Conservation (phyloP, 2,797 vertebrate genomes). For the Lerista edwardsae region DNA sequence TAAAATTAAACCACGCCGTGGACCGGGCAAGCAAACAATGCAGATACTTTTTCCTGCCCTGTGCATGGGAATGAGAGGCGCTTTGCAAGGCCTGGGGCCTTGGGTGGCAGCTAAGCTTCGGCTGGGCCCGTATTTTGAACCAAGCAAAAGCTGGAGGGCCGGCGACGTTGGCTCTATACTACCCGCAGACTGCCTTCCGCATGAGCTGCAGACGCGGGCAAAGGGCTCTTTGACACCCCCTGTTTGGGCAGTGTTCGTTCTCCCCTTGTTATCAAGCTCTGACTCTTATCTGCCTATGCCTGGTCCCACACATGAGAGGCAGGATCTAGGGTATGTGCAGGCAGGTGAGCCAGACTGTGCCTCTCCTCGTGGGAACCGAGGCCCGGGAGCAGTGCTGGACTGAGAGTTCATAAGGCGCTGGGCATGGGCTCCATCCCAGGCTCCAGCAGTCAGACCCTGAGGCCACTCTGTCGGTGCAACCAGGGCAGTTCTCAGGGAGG, state of each 20-base stretch:
- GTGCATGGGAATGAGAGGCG: conserved; percentile 31
- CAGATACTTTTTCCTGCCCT: conserved; percentile 53
- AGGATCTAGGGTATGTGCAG: not conserved
- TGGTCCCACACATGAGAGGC: too few relatives aligned
- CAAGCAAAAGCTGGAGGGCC: not conserved
- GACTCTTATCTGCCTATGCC: not conserved
- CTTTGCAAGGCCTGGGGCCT: not conserved
- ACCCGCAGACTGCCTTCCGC: not conserved
- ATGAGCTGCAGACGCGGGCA: not conserved
- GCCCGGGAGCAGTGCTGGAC: not conserved
- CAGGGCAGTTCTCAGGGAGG: too few relatives aligned
- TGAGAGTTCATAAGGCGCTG: too few relatives aligned
- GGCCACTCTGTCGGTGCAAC: too few relatives aligned
- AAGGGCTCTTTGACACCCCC: too few relatives aligned
- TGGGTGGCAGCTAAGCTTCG: not conserved
- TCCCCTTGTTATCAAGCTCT: not conserved
- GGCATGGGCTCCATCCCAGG: not conserved
- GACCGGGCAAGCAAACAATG: conserved; percentile 54
- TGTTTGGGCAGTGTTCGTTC: not conserved
- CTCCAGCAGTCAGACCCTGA: too few relatives aligned
- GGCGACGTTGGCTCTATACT: too few relatives aligned
- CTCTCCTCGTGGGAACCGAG: not conserved
- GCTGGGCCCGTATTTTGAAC: not conserved
- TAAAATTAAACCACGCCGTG: conserved; percentile 66
- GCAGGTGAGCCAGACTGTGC: too few relatives aligned